These are phyloP conservation scores for Cygnus buccinator DNA, from an alignment of 2,113 vertebrate genomes.

Conservation along the genomic window DNA sequence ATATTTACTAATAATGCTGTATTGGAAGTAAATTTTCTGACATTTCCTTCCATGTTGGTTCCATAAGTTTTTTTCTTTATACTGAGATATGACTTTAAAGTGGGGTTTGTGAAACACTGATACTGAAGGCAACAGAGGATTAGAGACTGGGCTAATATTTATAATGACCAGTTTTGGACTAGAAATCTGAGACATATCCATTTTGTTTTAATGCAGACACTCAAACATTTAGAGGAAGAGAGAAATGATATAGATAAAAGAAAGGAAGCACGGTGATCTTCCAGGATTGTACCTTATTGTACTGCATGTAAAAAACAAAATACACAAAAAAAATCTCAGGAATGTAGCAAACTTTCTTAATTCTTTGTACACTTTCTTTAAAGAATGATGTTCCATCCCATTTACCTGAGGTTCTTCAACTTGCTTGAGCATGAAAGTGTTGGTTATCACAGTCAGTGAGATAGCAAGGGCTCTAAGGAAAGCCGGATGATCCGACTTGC, in stretches of 20 bases:
- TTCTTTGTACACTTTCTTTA: not conserved
- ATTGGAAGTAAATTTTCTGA: not conserved
- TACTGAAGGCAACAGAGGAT: not conserved
- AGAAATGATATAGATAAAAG: not conserved
- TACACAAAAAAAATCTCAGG: not conserved
- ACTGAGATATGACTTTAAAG: not conserved
- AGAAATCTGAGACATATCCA: not conserved
- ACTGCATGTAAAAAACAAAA: not conserved
- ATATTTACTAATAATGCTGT: not conserved
- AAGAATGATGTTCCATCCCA: not conserved
- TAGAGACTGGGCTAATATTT: not conserved
- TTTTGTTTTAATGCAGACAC: not conserved
- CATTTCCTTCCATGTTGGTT: rapidly evolving
- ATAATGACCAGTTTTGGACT: not conserved
- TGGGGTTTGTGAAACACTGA: not conserved
- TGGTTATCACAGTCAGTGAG: not conserved
- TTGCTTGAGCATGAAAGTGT: not conserved
- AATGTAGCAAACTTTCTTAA: not conserved
- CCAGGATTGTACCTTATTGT: not conserved
- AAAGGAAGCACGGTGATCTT: not conserved
- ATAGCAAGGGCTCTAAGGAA: not conserved
- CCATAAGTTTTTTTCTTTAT: not conserved
- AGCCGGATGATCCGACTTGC: not conserved
- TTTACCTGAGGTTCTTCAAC: not conserved
- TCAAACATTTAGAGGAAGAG: not conserved